phyloP scores from a whole-genome alignment of 2,113 vertebrate species.

The Anoplopoma fimbria region DNA sequence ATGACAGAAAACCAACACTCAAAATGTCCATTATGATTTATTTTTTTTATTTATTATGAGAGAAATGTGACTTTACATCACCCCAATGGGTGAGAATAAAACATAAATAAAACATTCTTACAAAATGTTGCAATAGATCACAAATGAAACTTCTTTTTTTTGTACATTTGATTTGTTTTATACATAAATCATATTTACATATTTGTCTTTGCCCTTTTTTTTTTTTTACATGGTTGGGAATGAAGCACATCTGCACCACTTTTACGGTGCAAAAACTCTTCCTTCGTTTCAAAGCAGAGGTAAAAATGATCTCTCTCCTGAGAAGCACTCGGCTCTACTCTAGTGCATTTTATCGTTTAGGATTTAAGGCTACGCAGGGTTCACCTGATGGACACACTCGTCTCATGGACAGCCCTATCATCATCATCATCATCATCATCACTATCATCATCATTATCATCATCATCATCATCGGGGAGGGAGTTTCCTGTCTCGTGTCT shows the following conservation, averaged over 20 bases:
- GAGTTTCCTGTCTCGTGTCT: conserved; percentile 51
- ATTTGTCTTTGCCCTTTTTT: conserved; percentile 80
- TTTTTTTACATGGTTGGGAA: conserved; percentile 72
- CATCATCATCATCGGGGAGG: conserved; percentile 16
- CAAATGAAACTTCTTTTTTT: conserved; percentile 78
- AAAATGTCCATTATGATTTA: conserved; percentile 38
- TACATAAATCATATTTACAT: conserved; percentile 96
- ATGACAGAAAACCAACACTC: not conserved
- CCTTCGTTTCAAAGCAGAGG: conserved; percentile 81
- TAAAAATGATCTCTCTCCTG: conserved; percentile 82
- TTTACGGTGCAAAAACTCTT: conserved; percentile 60
- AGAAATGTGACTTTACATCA: conserved; percentile 87
- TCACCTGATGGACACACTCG: conserved; percentile 62
- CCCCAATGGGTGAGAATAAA: conserved; percentile 81
- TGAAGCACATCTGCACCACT: conserved; percentile 76
- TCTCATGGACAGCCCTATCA: conserved; percentile 63
- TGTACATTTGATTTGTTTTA: conserved; percentile 89
- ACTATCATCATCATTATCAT: not conserved
- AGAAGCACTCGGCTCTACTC: conserved; percentile 75
- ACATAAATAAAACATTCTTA: conserved; percentile 96
- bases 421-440: conserved; percentile 12
- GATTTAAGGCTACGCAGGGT: conserved; percentile 81
- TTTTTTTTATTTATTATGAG: conserved; percentile 88
- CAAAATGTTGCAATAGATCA: conserved; percentile 85
- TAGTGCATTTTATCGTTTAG: conserved; percentile 84